Evolutionary conservation across 2,888 invertebrate genomes (phyloP).

Genomic region (Leptinotarsa rubiginosa): DNA sequence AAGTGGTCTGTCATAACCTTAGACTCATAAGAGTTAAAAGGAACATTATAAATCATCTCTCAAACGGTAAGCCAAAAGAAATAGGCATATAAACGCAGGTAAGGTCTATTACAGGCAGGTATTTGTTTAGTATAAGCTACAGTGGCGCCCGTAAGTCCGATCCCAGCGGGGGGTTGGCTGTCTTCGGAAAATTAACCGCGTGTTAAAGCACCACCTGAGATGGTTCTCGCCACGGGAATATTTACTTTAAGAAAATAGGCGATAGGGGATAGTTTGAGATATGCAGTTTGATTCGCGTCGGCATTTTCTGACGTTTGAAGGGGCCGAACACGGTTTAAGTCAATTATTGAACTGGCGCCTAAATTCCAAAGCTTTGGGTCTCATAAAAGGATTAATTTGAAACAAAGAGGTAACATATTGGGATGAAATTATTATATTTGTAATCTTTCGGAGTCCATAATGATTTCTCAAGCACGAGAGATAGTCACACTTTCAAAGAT

Average conservation of each 20-base stretch:
- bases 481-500: background rate
- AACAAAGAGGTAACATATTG: conserved; percentile 21
- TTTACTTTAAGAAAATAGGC: conserved; percentile 29
- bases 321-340: conserved; percentile 31
- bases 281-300: conserved; percentile 21
- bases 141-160: conserved; percentile 63
- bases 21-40: conserved; percentile 33
- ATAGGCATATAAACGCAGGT: conserved; percentile 60
- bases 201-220: conserved; percentile 35
- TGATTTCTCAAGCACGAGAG: background rate
- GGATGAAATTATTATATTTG: conserved; percentile 24
- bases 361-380: conserved; percentile 39
- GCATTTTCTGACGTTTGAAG: conserved; percentile 25
- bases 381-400: conserved; percentile 37
- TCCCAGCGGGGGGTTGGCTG: conserved; percentile 53
- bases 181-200: conserved; percentile 34
- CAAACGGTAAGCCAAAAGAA: conserved; percentile 50
- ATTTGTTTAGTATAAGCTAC: conserved; percentile 60
- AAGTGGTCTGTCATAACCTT: conserved; percentile 31
- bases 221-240: conserved; percentile 18
- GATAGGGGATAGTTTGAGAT: conserved; percentile 26
- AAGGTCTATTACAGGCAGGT: conserved; percentile 53
- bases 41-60: conserved; percentile 50
- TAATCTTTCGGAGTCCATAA: conserved; percentile 2
- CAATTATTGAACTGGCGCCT: conserved; percentile 49